Percentiles rank a stretch among this genome's conserved stretches.
phyloP scores from a whole-genome alignment of 1,140 invertebrate species.

The Bicyclus anynana region DNA sequence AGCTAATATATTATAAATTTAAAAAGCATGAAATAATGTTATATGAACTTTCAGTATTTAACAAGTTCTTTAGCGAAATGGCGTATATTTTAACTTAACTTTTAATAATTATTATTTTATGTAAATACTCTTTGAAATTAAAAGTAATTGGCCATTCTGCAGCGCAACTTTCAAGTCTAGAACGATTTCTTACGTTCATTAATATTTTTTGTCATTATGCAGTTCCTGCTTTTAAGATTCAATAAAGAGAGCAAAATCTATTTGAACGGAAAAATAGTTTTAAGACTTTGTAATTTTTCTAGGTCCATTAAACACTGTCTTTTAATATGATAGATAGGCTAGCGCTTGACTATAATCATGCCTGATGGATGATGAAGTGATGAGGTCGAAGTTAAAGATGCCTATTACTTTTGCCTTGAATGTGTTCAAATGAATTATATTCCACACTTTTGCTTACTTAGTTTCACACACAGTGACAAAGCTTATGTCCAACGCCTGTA shows the following conservation, averaged over 20 bases:
- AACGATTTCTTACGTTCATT: neutral
- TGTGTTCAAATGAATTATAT: too few species aligned
- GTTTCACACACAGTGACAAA: too few species aligned
- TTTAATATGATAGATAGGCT: neutral
- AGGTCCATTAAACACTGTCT: neutral
- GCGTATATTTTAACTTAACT: neutral
- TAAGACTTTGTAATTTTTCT: neutral
- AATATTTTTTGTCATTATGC: constrained; percentile 1
- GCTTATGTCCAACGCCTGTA: too few species aligned
- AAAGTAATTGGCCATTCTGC: neutral
- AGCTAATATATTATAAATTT: too few species aligned
- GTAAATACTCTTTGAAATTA: neutral
- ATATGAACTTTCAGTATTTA: too few species aligned
- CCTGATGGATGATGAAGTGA: too few species aligned
- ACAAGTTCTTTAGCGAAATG: too few species aligned
- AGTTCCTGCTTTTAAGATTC: constrained; percentile 1
- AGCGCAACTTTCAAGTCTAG: neutral
- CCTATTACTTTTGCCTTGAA: too few species aligned
- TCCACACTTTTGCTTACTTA: too few species aligned
- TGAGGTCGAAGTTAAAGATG: too few species aligned
- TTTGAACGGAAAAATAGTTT: neutral
- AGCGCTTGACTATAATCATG: too few species aligned
- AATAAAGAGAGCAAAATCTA: neutral
- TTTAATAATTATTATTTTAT: neutral
- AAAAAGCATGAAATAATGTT: too few species aligned